phyloP scores from a whole-genome alignment of 2,888 invertebrate genomes.

The Drosophila niveifrons region DNA sequence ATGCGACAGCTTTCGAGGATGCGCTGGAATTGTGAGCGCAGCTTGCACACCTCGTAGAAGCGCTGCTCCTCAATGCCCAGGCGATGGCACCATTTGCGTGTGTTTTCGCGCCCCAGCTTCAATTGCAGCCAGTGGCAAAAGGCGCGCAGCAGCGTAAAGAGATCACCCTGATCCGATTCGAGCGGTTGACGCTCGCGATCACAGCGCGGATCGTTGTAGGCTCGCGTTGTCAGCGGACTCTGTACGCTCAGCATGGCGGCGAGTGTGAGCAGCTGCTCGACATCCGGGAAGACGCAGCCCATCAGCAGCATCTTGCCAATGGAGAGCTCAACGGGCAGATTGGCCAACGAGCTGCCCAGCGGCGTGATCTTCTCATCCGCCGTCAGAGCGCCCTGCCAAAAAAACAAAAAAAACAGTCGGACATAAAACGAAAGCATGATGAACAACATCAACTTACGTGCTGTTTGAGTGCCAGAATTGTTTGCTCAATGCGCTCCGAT shows the following conservation, averaged over 20 bases:
- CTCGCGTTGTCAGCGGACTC: conserved; percentile 95
- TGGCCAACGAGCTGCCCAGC: conserved; percentile 93
- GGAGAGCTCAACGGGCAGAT: conserved; percentile 96
- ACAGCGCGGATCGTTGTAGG: conserved; percentile 93
- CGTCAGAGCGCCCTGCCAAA: conserved; percentile 91
- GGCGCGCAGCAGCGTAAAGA: conserved; percentile 94
- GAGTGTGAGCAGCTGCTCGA: conserved; percentile 94
- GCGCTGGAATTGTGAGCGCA: conserved; percentile 94
- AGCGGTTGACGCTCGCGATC: conserved; percentile 91
- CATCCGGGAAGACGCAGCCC: conserved; percentile 95
- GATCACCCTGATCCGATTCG: conserved; percentile 98
- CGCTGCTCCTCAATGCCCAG: conserved; percentile 98
- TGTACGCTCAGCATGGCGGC: conserved; percentile 97
- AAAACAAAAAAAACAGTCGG: background rate
- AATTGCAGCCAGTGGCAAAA: conserved; percentile 95
- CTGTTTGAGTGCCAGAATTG: conserved; percentile 93
- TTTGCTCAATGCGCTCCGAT: conserved; percentile 93
- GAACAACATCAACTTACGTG: conserved; percentile 87
- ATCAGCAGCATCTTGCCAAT: conserved; percentile 98
- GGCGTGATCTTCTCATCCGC: conserved; percentile 93
- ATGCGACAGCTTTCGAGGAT: conserved; percentile 91
- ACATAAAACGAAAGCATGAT: background rate
- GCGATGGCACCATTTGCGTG: conserved; percentile 94
- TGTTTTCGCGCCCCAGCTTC: conserved; percentile 87
- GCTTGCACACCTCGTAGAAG: conserved; percentile 97